Evolutionary conservation across 2,888 invertebrate species (phyloP).

Genomic region (Chouioia cunea): DNA sequence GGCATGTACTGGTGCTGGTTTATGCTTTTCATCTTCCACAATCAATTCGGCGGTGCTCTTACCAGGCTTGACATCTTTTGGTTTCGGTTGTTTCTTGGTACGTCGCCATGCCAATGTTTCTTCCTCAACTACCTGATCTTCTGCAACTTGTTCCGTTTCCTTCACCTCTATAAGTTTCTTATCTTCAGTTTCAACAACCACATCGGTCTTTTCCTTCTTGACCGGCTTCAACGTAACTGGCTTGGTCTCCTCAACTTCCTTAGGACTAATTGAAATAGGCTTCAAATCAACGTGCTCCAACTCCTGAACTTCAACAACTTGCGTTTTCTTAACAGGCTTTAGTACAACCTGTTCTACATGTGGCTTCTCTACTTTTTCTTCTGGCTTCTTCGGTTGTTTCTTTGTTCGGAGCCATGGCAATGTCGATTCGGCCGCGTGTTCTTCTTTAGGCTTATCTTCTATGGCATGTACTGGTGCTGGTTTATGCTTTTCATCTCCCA

Average conservation of each 20-base stretch:
- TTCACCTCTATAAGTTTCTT: conserved; percentile 37
- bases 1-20: conserved; percentile 51
- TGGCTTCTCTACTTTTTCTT: conserved; percentile 56
- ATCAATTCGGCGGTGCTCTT: conserved; percentile 1
- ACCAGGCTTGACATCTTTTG: neutral
- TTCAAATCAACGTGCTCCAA: too few relatives aligned
- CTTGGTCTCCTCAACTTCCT: too few relatives aligned
- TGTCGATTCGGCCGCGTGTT: conserved; percentile 63
- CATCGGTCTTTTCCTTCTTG: conserved; percentile 53
- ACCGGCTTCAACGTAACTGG: too few relatives aligned
- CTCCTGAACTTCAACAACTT: too few relatives aligned
- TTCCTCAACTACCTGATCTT: conserved; percentile 46
- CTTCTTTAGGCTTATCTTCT: conserved; percentile 48
- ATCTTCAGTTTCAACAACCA: conserved; percentile 56
- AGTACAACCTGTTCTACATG: conserved; percentile 58
- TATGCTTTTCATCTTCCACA: conserved; percentile 58
- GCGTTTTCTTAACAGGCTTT: conserved; percentile 59
- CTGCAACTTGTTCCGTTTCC: conserved; percentile 48
- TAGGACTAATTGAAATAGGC: too few relatives aligned
- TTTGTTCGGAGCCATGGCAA: conserved; percentile 68
- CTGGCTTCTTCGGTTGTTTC: conserved; percentile 52
- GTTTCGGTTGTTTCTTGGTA: neutral
- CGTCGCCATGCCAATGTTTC: neutral
- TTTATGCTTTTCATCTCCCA: conserved; percentile 60
- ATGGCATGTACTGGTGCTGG: conserved; percentile 45